Evolutionary conservation across 2,113 vertebrate genomes (phyloP).

Genomic region (Tragelaphus strepsiceros): DNA sequence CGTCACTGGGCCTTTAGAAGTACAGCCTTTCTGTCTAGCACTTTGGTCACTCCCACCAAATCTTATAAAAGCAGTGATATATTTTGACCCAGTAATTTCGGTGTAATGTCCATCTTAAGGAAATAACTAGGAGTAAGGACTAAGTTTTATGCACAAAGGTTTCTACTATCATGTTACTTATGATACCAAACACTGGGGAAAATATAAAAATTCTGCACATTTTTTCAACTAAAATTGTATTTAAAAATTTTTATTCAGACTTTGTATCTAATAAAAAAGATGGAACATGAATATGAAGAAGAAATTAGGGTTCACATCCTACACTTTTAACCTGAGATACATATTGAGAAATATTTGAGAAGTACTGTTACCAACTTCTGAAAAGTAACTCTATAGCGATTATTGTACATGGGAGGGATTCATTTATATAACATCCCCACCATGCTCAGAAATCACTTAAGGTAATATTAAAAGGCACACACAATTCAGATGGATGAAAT

Average conservation of each 20-base stretch:
- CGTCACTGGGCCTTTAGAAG: fast-evolving
- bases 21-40: not conserved
- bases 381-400: not conserved
- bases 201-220: not conserved
- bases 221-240: not conserved
- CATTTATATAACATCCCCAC: not conserved
- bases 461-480: not conserved
- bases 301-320: not conserved
- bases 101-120: not conserved
- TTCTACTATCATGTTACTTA: not conserved
- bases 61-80: not conserved
- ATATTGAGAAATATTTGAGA: not conserved
- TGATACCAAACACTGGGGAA: not conserved
- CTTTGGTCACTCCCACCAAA: no score
- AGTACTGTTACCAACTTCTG: not conserved
- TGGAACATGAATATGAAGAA: not conserved
- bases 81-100: not conserved
- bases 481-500: not conserved
- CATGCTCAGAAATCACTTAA: not conserved
- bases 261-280: not conserved
- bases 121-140: not conserved
- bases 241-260: not conserved
- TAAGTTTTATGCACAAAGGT: not conserved
- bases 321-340: not conserved
- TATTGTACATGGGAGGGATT: not conserved